phyloP scores from a whole-genome alignment of 2,797 vertebrate genomes.

The Trachurus trachurus region DNA sequence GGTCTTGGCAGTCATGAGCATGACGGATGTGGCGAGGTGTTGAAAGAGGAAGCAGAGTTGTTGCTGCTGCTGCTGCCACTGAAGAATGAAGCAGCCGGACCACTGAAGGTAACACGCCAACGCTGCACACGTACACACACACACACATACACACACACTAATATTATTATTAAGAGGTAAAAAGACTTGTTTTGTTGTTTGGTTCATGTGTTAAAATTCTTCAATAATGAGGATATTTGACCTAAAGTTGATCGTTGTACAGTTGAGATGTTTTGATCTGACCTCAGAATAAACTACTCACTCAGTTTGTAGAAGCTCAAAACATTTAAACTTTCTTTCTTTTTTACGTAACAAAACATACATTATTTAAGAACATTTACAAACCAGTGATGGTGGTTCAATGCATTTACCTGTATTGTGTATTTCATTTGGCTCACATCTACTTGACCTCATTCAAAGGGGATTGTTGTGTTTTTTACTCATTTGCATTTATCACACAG shows the following conservation, averaged over 20 bases:
- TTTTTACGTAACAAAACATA: no score
- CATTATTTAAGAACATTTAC: no score
- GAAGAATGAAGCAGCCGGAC: constrained; percentile 58
- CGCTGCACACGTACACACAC: no score
- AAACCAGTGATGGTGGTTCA: neutral
- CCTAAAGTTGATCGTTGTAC: neutral
- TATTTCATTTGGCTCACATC: no score
- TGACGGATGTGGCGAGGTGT: constrained; percentile 65
- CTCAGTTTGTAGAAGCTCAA: neutral
- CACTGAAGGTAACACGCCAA: constrained; percentile 57
- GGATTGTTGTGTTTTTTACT: neutral
- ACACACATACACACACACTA: no score
- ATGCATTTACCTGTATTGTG: neutral
- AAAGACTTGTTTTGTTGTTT: no score
- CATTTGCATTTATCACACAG: neutral
- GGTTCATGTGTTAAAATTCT: neutral
- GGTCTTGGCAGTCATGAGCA: neutral
- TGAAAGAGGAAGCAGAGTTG: constrained; percentile 67
- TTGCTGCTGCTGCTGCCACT: constrained; percentile 12
- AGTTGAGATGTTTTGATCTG: neutral
- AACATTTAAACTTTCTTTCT: neutral
- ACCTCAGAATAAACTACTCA: no score
- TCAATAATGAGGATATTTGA: neutral
- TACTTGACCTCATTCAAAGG: no score
- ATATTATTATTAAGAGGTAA: no score